A percentile compares a stretch with the other conserved stretches of the same genome.
Evolutionary conservation across 2,113 vertebrate species (phyloP).

Genomic region (Leptodactylus fuscus): DNA sequence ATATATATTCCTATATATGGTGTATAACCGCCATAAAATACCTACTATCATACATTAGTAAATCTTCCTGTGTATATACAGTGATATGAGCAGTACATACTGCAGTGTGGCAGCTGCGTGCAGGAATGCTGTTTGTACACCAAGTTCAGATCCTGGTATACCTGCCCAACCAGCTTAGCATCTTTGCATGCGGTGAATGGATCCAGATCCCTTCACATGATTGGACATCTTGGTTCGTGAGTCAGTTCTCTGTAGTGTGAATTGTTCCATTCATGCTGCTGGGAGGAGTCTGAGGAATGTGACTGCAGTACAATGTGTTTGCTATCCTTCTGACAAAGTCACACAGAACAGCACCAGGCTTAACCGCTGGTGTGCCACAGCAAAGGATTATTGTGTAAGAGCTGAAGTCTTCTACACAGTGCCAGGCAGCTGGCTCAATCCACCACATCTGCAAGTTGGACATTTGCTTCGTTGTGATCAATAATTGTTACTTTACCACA

Average conservation of each 20-base stretch:
- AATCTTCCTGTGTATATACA: too few relatives aligned
- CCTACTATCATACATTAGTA: too few relatives aligned
- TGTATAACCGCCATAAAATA: too few relatives aligned
- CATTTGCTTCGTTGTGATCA: neutral
- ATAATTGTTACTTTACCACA: slow-evolving; percentile 7
- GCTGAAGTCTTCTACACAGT: neutral
- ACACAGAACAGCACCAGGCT: slow-evolving; percentile 21
- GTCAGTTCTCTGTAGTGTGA: slow-evolving; percentile 22
- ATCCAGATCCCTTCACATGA: neutral
- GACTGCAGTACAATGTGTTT: slow-evolving; percentile 55
- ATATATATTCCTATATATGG: too few relatives aligned
- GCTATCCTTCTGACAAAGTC: slow-evolving; percentile 58
- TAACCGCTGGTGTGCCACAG: slow-evolving; percentile 3
- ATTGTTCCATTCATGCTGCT: slow-evolving; percentile 56
- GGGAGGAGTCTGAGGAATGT: slow-evolving; percentile 47
- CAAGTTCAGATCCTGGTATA: neutral
- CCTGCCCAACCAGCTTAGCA: slow-evolving; percentile 16
- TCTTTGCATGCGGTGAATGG: slow-evolving; percentile 17
- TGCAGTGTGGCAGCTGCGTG: neutral
- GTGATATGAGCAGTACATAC: too few relatives aligned
- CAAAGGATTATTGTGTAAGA: neutral
- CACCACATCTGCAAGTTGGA: neutral
- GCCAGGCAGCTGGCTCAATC: neutral
- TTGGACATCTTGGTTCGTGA: slow-evolving; percentile 37
- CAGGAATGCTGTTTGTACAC: neutral